Evolutionary conservation across 2,888 invertebrate species (phyloP).

Genomic region (Galeruca laticollis): DNA sequence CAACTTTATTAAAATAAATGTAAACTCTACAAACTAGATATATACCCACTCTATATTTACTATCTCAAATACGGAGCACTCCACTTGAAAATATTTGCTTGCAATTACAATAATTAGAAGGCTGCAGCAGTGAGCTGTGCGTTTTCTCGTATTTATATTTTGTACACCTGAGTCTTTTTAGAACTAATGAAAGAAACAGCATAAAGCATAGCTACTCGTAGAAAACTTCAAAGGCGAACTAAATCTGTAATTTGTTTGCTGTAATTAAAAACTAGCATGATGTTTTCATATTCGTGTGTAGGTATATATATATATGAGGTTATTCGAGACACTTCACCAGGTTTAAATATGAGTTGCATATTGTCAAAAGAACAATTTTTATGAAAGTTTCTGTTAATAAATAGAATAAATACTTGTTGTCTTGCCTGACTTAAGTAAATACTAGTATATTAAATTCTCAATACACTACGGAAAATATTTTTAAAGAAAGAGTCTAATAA

Average conservation of each 20-base stretch:
- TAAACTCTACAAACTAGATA: neutral
- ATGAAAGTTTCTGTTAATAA: too few relatives aligned
- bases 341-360: too few relatives aligned
- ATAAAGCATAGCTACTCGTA: neutral
- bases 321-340: too few relatives aligned
- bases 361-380: too few relatives aligned
- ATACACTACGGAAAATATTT: too few relatives aligned
- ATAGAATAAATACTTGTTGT: too few relatives aligned
- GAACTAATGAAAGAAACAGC: slow-evolving; percentile 14
- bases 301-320: too few relatives aligned
- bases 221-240: slow-evolving; percentile 12
- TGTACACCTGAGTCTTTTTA: slow-evolving; percentile 20
- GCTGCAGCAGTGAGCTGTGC: neutral
- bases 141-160: slow-evolving; percentile 15
- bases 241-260: slow-evolving; percentile 10
- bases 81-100: slow-evolving; percentile 8
- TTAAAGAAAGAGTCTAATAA: too few relatives aligned
- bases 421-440: too few relatives aligned
- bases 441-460: too few relatives aligned
- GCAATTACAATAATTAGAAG: slow-evolving; percentile 17
- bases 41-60: neutral
- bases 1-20: too few relatives aligned
- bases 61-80: neutral
- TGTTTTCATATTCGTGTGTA: neutral
- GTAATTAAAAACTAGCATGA: slow-evolving; percentile 3